Base-by-base conservation (phyloP, 1,140 invertebrate genomes). In the Aculops lycopersici region DNA sequence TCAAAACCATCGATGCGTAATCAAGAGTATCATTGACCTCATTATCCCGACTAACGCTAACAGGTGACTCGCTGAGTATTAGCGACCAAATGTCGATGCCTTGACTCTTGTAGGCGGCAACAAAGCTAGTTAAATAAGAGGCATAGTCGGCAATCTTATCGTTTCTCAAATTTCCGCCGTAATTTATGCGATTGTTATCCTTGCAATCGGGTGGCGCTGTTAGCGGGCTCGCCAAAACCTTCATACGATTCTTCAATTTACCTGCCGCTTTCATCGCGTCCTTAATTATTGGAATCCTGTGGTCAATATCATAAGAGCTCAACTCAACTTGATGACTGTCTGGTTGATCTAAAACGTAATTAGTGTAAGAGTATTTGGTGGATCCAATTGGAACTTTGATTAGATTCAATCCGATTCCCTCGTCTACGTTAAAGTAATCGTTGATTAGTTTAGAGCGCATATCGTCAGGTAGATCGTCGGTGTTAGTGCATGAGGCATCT, bases 331-430 rank as follows among this genome's bases (percentile, higher is more conserved):
- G 64, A 3, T 58, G 54, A 1, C 63, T 58, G 55, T 79, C 73
- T 16, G 46, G 17, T 45, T 74, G 71, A 50, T 70, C 68, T 49
- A 73, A 72, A 0, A 70, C 64, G 49, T 78, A 78, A 2, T 54
- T 48, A 31, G 60, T 61, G 1, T 58, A 65, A 1, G 72, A 76
- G 53, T 79, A 83, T 56, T 88, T 79, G 47, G 65, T 67, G 17
- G 75, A 75, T 16, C 67, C 78, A 36, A 86, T 79, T 1, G 78
- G 73, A 1, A 75, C 63, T 35, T 77, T 54, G 15, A 70, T 67
- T 39, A 79, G 50, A 42, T 64, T 73, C 52, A 80, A 84, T 44
- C 71, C 69, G 43, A 76, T 56, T 3, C 47, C 55, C 41, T 43
- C 20, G 24, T 8, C 8, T 3, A 16, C n/a, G 4, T 21, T 18